A percentile compares a stretch with the other conserved stretches of the same genome.
These are phyloP conservation scores for Drosophila azteca DNA, from an alignment of 1,140 invertebrate species.

Conservation along the genomic window DNA sequence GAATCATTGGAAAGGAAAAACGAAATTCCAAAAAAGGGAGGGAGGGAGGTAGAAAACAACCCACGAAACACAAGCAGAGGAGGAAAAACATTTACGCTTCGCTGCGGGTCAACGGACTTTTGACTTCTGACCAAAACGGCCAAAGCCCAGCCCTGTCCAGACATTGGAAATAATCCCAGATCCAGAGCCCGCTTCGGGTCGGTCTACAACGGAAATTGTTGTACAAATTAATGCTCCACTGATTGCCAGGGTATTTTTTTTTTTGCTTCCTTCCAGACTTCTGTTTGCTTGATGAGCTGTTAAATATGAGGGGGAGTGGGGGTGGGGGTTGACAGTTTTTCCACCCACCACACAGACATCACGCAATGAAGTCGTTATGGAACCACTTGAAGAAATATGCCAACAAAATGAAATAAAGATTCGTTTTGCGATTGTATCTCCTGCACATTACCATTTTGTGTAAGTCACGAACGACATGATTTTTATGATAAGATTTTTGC, in stretches of 20 bases:
- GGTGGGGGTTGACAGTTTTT: constrained; percentile 51
- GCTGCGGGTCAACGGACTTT: constrained; percentile 67
- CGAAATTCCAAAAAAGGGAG: constrained; percentile 17
- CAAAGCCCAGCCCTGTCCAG: background rate
- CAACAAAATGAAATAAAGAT: constrained; percentile 48
- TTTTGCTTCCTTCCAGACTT: background rate
- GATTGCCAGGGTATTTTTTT: constrained; percentile 62
- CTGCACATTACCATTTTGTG: constrained; percentile 20
- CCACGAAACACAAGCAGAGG: no score
- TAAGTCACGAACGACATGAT: constrained; percentile 53
- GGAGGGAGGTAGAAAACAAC: constrained; percentile 2
- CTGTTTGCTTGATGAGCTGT: constrained; percentile 62
- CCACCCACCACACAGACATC: constrained; percentile 5
- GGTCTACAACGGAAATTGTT: constrained; percentile 68
- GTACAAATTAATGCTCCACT: constrained; percentile 69
- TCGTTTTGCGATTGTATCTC: constrained; percentile 47
- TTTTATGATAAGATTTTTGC: constrained; percentile 68
- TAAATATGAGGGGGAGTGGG: constrained; percentile 43
- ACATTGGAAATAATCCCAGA: constrained; percentile 14
- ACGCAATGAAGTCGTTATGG: constrained; percentile 57
- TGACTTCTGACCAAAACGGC: constrained; percentile 69
- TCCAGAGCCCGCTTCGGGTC: constrained; percentile 31
- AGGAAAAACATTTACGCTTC: constrained; percentile 67
- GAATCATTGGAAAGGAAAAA: constrained; percentile 41
- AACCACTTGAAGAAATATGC: constrained; percentile 64